These are phyloP conservation scores for Ptilorrhoa leucosticta DNA, from an alignment of 2,113 vertebrate genomes.

Conservation along the genomic window DNA sequence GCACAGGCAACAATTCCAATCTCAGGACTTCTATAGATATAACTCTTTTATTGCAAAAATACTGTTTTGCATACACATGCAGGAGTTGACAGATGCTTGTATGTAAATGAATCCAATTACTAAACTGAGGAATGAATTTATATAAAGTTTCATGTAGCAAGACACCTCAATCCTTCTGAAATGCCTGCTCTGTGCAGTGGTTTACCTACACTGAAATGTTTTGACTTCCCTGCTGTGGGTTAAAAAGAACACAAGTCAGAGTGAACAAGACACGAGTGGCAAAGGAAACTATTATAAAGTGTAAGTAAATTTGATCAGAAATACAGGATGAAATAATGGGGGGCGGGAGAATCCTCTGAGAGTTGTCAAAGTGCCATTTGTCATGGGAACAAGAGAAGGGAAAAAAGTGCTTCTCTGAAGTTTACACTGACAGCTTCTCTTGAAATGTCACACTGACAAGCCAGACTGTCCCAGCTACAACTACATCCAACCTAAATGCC, in stretches of 20 bases:
- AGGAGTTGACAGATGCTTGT: not conserved
- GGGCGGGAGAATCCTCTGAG: not conserved
- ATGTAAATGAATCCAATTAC: not conserved
- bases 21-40: not conserved
- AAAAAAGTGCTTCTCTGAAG: not conserved
- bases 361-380: not conserved
- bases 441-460: not conserved
- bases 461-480: not conserved
- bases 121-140: not conserved
- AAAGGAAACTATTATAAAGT: not conserved
- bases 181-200: not conserved
- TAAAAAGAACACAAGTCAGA: not conserved
- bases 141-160: not conserved
- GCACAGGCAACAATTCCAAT: not conserved
- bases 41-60: not conserved
- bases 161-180: not conserved
- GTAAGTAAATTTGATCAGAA: not conserved
- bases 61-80: not conserved
- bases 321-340: not conserved
- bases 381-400: not conserved
- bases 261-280: not conserved
- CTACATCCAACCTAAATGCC: not conserved
- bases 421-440: not conserved
- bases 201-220: not conserved
- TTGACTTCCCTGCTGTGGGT: not conserved